Evolutionary conservation across 2,113 vertebrate genomes (phyloP).

Genomic region (Puffinus mauretanicus): DNA sequence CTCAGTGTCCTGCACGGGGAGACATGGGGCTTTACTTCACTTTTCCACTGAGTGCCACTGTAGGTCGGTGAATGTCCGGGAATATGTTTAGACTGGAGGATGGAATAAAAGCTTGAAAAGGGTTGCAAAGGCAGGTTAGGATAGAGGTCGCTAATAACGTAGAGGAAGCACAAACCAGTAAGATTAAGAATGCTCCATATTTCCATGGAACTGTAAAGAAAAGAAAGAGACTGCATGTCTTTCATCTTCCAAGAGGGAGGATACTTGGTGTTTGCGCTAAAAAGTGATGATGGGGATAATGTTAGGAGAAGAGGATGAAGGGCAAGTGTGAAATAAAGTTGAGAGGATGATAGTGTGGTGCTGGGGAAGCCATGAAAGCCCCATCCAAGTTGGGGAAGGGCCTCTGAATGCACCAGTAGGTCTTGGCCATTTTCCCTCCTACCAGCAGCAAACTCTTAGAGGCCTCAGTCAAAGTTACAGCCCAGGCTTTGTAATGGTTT

Average conservation of each 20-base stretch:
- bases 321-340: background rate
- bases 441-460: background rate
- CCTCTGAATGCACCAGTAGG: accelerated
- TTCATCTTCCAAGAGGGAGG: background rate
- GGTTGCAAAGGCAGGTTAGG: background rate
- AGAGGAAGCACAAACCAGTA: background rate
- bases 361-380: background rate
- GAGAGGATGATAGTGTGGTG: background rate
- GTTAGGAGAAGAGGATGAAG: background rate
- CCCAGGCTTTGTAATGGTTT: background rate
- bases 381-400: background rate
- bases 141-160: background rate
- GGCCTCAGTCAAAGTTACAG: background rate
- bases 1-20: background rate
- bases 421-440: background rate
- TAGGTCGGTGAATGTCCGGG: background rate
- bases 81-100: background rate
- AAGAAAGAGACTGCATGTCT: background rate
- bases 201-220: background rate
- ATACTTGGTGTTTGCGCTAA: background rate
- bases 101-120: background rate
- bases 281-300: background rate
- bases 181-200: background rate
- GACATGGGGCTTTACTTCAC: background rate
- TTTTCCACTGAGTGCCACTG: background rate